phyloP scores from a whole-genome alignment of 53 echinoderm and acorn worm species.

The Patiria pectinifera region DNA sequence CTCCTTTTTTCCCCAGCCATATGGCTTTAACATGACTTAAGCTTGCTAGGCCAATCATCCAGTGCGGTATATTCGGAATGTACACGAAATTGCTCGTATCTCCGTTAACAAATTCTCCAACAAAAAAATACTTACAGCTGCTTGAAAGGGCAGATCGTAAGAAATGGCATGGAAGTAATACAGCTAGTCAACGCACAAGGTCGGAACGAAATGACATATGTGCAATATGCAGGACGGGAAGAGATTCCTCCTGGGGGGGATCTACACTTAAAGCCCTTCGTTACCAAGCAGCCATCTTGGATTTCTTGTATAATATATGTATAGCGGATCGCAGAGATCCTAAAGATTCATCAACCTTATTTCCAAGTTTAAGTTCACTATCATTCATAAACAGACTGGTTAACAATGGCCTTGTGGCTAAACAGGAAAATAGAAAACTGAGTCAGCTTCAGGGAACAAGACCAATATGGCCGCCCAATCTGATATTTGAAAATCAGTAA shows the following conservation, averaged over 20 bases:
- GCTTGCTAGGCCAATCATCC: background rate
- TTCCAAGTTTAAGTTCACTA: background rate
- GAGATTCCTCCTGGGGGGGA: no score
- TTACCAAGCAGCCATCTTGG: background rate
- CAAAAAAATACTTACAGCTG: background rate
- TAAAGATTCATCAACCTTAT: no score
- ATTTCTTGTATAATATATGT: background rate
- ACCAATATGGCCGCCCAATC: background rate
- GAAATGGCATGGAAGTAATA: slow-evolving; percentile 26
- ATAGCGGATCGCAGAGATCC: background rate
- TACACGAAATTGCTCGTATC: background rate
- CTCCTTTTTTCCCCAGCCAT: background rate
- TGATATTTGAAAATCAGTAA: background rate
- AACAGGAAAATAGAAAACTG: background rate
- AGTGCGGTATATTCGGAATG: background rate
- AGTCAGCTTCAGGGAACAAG: background rate
- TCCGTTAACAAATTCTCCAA: background rate
- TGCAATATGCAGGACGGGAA: background rate
- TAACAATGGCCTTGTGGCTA: background rate
- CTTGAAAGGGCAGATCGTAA: background rate
- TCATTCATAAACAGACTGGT: background rate
- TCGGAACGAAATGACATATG: background rate
- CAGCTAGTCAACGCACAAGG: slow-evolving; percentile 28
- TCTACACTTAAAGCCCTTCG: background rate
- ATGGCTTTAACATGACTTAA: background rate